Evolutionary conservation across 1,140 invertebrate species (phyloP).

Genomic region (Venustaconcha ellipsiformis): DNA sequence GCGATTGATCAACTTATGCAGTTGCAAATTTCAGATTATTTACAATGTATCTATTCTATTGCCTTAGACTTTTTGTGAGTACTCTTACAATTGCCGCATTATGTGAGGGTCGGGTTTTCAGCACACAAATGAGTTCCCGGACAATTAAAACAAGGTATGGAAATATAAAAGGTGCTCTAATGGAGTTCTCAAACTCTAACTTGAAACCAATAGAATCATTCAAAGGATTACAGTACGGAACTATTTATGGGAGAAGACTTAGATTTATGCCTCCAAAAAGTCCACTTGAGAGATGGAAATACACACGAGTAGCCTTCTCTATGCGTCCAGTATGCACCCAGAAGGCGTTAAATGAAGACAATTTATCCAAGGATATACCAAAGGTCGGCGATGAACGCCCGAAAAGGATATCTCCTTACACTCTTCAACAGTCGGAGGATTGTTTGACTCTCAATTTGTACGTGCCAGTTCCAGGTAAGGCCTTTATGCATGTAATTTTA

Average conservation of each 20-base stretch:
- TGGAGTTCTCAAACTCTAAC: slow-evolving; percentile 83
- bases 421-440: slow-evolving; percentile 94
- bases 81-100: too few relatives aligned
- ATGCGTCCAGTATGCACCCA: slow-evolving; percentile 86
- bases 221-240: slow-evolving; percentile 94
- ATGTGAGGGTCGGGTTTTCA: too few relatives aligned
- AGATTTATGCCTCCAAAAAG: slow-evolving; percentile 96
- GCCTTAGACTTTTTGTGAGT: too few relatives aligned
- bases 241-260: slow-evolving; percentile 87
- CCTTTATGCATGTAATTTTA: too few relatives aligned
- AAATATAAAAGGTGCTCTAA: slow-evolving; percentile 86
- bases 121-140: slow-evolving; percentile 64
- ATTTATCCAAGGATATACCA: slow-evolving; percentile 77
- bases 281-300: slow-evolving; percentile 82
- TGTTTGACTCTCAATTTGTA: slow-evolving; percentile 98
- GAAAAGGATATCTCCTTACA: slow-evolving; percentile 84
- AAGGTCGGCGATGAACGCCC: slow-evolving; percentile 87
- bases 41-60: too few relatives aligned
- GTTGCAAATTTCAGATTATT: too few relatives aligned
- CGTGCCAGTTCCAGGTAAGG: slow-evolving; percentile 75
- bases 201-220: slow-evolving; percentile 93
- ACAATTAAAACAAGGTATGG: slow-evolving; percentile 76
- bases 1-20: too few relatives aligned
- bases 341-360: slow-evolving; percentile 79
- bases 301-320: slow-evolving; percentile 84